These are phyloP conservation scores for Sardina pilchardus DNA, from an alignment of 2,113 vertebrate genomes.

Conservation along the genomic window DNA sequence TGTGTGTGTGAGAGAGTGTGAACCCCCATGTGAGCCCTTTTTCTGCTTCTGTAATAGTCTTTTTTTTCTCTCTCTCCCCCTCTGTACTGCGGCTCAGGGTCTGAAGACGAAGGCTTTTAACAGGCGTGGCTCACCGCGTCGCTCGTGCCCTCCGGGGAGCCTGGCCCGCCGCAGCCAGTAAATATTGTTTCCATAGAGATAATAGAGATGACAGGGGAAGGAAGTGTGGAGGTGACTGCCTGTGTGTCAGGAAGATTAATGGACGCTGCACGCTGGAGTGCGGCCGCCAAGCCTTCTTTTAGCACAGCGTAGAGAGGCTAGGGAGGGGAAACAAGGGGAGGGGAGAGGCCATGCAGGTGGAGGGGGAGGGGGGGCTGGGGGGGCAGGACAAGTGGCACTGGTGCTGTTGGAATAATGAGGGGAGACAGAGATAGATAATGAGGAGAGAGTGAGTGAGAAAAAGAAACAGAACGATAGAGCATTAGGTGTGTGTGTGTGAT, in stretches of 20 bases:
- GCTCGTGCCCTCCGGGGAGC: slow-evolving; percentile 2
- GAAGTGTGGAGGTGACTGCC: slow-evolving; percentile 40
- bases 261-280: slow-evolving; percentile 17
- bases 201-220: slow-evolving; percentile 37
- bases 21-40: background rate
- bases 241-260: slow-evolving; percentile 48
- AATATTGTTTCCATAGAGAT: slow-evolving; percentile 55
- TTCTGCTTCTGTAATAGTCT: background rate
- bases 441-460: background rate
- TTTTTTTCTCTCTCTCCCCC: background rate
- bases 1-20: background rate
- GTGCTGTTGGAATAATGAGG: slow-evolving; percentile 1
- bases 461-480: background rate
- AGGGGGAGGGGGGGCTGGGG: too few species aligned
- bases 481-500: background rate
- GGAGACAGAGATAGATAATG: background rate
- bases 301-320: background rate
- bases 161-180: slow-evolving; percentile 33
- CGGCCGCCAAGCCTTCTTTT: background rate
- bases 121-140: slow-evolving; percentile 4
- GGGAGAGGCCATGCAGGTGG: background rate
- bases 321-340: too few species aligned
- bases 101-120: slow-evolving; percentile 28
- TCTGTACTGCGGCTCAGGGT: slow-evolving; percentile 6
- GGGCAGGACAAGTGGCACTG: background rate